phyloP scores from a whole-genome alignment of 2,797 vertebrate genomes.

The Lacerta viridis region DNA sequence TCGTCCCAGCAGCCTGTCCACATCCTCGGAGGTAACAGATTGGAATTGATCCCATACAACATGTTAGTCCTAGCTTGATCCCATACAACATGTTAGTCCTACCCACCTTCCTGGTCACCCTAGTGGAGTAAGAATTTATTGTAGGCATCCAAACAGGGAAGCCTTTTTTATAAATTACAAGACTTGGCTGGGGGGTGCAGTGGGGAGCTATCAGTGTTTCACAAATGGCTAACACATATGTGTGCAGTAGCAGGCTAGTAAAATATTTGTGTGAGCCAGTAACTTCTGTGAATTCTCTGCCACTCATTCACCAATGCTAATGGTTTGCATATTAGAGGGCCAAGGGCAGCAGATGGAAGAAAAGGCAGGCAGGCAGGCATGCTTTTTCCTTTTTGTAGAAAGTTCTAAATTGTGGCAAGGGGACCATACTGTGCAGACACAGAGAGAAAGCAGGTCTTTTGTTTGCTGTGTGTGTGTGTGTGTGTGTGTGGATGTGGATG shows the following conservation, averaged over 20 bases:
- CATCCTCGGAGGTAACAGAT: no score
- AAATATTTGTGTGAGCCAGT: background rate
- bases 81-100: background rate
- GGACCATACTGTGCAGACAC: background rate
- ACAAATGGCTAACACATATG: background rate
- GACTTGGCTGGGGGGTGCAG: background rate
- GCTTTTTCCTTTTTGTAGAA: constrained; percentile 22
- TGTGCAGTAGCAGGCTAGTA: background rate
- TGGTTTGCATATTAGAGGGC: background rate
- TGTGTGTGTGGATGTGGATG: constrained; percentile 57
- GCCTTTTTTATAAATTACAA: background rate
- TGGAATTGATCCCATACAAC: no score
- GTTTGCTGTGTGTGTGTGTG: constrained; percentile 46
- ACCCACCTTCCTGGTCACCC: background rate
- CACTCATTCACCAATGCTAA: background rate
- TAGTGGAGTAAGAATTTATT: accelerated
- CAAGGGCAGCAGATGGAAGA: constrained; percentile 2
- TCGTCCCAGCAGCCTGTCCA: no score
- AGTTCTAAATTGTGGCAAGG: background rate
- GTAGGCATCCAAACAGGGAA: background rate
- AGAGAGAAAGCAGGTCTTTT: constrained; percentile 32
- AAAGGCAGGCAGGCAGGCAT: background rate
- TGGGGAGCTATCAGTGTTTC: background rate
- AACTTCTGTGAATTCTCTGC: constrained; percentile 3
- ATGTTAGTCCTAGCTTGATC: background rate